Conservation (phyloP, 2,797 vertebrate species). For the Staurois parvus region DNA sequence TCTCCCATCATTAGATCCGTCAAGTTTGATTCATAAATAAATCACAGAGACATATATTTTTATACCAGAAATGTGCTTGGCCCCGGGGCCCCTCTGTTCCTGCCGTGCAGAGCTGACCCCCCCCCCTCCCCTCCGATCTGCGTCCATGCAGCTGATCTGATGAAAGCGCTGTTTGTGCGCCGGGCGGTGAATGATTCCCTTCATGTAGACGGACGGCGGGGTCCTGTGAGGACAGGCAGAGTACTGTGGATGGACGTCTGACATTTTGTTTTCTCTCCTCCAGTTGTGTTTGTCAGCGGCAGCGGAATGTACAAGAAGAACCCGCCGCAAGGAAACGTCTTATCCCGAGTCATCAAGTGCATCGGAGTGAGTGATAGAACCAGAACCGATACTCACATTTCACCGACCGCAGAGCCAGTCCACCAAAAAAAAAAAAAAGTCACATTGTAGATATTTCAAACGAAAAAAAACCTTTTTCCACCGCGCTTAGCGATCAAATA, state of each 20-base stretch:
- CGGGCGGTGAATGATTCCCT: neutral
- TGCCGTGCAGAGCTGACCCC: too few species aligned
- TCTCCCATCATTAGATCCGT: too few species aligned
- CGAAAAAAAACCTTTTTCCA: too few species aligned
- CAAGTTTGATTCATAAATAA: too few species aligned
- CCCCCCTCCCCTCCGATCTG: neutral
- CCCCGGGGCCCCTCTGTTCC: too few species aligned
- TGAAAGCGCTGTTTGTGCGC: constrained; percentile 1
- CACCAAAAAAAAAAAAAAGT: too few species aligned
- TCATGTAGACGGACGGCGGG: neutral
- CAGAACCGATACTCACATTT: too few species aligned
- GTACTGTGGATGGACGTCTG: neutral
- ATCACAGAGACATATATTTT: too few species aligned
- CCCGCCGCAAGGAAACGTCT: constrained; percentile 90
- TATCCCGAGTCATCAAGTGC: constrained; percentile 87
- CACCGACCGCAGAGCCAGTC: too few species aligned
- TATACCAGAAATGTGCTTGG: too few species aligned
- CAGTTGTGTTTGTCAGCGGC: constrained; percentile 92
- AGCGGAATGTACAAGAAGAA: constrained; percentile 87
- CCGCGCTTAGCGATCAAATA: too few species aligned
- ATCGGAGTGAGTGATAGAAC: constrained; percentile 83
- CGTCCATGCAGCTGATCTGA: neutral
- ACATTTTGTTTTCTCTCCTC: constrained; percentile 46
- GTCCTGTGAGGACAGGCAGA: neutral
- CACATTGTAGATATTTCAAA: too few species aligned